Evolutionary conservation across 2,888 invertebrate species (phyloP).

Genomic region (Dascillus cervinus): DNA sequence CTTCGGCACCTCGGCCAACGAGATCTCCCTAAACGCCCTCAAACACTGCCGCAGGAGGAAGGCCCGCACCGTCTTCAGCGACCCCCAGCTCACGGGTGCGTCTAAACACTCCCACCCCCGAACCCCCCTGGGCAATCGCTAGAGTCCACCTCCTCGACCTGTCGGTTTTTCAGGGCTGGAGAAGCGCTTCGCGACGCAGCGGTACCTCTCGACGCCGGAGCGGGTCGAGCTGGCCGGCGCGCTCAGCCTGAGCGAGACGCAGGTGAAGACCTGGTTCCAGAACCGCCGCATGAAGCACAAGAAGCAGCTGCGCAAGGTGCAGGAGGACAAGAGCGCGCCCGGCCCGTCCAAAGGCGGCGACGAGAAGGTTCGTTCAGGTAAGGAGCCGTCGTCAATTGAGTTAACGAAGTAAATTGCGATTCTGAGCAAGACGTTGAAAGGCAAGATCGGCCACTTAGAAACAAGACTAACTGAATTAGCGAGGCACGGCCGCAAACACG

Average conservation of each 20-base stretch:
- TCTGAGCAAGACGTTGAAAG: conserved; percentile 31
- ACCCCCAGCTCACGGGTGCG: conserved; percentile 60
- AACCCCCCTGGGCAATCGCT: too few relatives aligned
- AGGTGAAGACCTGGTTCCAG: conserved; percentile 97
- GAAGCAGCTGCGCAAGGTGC: conserved; percentile 74
- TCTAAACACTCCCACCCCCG: too few relatives aligned
- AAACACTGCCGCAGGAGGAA: conserved; percentile 94
- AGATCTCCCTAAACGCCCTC: conserved; percentile 63
- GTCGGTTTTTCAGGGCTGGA: conserved; percentile 61
- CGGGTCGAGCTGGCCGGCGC: conserved; percentile 90
- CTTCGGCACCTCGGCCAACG: conserved; percentile 56
- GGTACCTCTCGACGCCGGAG: conserved; percentile 94
- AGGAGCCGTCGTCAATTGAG: conserved; percentile 32
- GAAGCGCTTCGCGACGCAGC: conserved; percentile 89
- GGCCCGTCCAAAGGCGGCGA: too few relatives aligned
- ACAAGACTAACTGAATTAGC: conserved; percentile 29
- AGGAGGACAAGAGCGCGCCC: conserved; percentile 42
- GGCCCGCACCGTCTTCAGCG: conserved; percentile 88
- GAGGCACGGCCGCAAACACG: conserved; percentile 13
- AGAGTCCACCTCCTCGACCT: not conserved
- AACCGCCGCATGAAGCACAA: conserved; percentile 96
- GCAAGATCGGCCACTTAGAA: conserved; percentile 24
- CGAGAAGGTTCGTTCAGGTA: too few relatives aligned
- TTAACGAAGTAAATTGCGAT: conserved; percentile 34
- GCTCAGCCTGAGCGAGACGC: conserved; percentile 88